Evolutionary conservation across 2,797 vertebrate genomes (phyloP).

Genomic region (Gymnoscopelus microlampas): DNA sequence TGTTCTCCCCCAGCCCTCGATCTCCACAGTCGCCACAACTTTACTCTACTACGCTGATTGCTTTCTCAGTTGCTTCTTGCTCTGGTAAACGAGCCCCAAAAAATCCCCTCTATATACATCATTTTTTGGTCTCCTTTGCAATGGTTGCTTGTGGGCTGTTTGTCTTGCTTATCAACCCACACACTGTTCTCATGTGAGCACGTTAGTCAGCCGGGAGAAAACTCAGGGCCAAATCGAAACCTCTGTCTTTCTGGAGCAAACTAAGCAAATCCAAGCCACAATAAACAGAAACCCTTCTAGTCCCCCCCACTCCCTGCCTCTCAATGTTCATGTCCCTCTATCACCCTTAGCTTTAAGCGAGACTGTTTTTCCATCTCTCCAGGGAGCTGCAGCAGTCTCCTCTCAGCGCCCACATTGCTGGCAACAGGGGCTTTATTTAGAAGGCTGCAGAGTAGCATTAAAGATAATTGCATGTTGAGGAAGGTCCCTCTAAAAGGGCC

Average conservation of each 20-base stretch:
- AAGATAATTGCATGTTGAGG: constrained; percentile 86
- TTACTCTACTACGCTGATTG: constrained; percentile 20
- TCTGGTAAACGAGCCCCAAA: background rate
- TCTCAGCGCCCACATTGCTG: constrained; percentile 78
- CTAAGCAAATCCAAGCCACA: constrained; percentile 46
- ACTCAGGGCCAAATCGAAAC: constrained; percentile 37
- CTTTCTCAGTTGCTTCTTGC: constrained; percentile 10
- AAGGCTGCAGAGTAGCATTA: constrained; percentile 85
- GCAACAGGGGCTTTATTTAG: constrained; percentile 83
- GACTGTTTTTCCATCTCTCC: constrained; percentile 74
- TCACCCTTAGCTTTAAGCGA: constrained; percentile 55
- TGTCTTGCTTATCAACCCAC: constrained; percentile 39
- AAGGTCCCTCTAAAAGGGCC: constrained; percentile 80
- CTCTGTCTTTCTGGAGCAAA: constrained; percentile 49
- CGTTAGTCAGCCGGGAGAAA: constrained; percentile 36
- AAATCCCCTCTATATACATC: constrained; percentile 5
- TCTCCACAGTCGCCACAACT: constrained; percentile 35
- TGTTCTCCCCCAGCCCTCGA: constrained; percentile 55
- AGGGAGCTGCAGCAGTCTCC: constrained; percentile 68
- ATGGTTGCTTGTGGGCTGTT: constrained; percentile 11
- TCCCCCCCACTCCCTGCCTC: background rate
- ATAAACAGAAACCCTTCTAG: constrained; percentile 52
- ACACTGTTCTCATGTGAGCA: constrained; percentile 33
- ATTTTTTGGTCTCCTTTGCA: constrained; percentile 16
- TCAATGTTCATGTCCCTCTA: constrained; percentile 54